Percentiles rank a stretch among this genome's conserved stretches.
Conservation (phyloP, 2,888 invertebrate species). For the Alloplasta piceator region DNA sequence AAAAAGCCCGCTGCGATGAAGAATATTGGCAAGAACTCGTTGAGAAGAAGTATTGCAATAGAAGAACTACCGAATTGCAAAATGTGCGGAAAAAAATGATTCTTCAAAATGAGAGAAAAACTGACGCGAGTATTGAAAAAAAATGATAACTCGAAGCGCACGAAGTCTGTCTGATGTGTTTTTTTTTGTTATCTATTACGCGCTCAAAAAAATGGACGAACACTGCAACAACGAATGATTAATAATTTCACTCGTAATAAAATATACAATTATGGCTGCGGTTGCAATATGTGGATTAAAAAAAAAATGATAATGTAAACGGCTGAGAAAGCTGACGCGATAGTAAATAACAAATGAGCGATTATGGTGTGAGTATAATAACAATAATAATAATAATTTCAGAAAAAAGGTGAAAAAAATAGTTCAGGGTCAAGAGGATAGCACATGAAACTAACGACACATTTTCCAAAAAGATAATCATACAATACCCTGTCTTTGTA, state of each 20-base stretch:
- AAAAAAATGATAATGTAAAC: constrained; percentile 73
- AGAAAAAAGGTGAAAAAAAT: constrained; percentile 70
- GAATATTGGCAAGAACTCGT: constrained; percentile 15
- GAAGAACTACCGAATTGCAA: constrained; percentile 20
- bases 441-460: constrained; percentile 83
- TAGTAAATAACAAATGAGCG: constrained; percentile 73
- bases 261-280: constrained; percentile 69
- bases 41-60: constrained; percentile 26
- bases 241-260: constrained; percentile 51
- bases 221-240: constrained; percentile 48
- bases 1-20: constrained; percentile 40
- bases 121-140: neutral
- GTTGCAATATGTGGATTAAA: constrained; percentile 71
- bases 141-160: constrained; percentile 22
- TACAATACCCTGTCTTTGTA: constrained; percentile 92
- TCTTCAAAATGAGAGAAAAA: constrained; percentile 3
- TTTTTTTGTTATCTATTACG: constrained; percentile 47
- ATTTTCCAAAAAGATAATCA: constrained; percentile 83
- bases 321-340: constrained; percentile 76
- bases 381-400: constrained; percentile 44
- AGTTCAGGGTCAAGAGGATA: constrained; percentile 75
- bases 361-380: constrained; percentile 79
- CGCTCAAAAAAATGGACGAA: constrained; percentile 28
- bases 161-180: constrained; percentile 37
- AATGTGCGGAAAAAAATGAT: neutral